These are phyloP conservation scores for Serilophus lunatus DNA, from an alignment of 2,113 vertebrate genomes.

Conservation along the genomic window DNA sequence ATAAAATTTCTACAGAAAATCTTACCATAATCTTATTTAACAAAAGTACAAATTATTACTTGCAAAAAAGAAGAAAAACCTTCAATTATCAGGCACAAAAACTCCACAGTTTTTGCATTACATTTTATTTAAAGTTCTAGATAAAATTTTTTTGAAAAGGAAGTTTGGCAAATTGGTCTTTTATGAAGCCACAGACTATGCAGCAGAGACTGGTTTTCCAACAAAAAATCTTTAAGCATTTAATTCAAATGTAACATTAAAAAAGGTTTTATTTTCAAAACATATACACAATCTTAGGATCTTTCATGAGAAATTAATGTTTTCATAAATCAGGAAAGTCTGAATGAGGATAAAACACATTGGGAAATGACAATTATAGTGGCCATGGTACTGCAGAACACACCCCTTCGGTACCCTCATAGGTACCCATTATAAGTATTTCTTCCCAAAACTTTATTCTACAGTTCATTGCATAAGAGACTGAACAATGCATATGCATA, in stretches of 20 bases:
- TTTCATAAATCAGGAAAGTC: not conserved
- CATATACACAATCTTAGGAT: not conserved
- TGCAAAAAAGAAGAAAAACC: not conserved
- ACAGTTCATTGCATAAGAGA: not conserved
- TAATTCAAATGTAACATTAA: not conserved
- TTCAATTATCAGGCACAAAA: not conserved
- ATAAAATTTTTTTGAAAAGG: fast-evolving
- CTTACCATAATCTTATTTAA: not conserved
- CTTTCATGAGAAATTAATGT: not conserved
- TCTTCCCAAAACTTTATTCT: not conserved
- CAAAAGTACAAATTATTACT: not conserved
- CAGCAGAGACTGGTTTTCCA: not conserved
- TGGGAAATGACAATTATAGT: not conserved
- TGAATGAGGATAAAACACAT: not conserved
- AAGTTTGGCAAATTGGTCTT: not conserved
- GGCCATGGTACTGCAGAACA: not conserved
- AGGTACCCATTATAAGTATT: fast-evolving
- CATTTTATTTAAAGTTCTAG: not conserved
- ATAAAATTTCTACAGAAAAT: not conserved
- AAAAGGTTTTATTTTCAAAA: not conserved
- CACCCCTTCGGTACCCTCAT: not conserved
- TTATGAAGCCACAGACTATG: not conserved
- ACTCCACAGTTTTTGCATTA: not conserved
- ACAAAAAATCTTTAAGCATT: not conserved
- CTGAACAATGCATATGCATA: not conserved